Conservation (phyloP, 2,797 vertebrate species). For the Schizopygopsis malacanthus region DNA sequence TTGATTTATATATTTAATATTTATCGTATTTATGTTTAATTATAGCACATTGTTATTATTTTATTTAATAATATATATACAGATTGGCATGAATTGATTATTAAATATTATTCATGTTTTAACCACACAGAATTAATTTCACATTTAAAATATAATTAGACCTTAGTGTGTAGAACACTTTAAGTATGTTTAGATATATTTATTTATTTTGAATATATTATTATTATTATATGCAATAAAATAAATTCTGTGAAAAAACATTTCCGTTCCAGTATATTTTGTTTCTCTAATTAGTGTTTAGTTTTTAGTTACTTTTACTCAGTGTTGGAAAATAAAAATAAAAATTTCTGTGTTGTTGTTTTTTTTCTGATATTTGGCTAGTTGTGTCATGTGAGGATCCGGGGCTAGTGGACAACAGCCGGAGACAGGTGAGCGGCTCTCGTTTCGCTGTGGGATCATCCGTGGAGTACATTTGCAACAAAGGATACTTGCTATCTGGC, state of each 20-base stretch:
- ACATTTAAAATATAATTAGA: not conserved
- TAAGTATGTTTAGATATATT: not conserved
- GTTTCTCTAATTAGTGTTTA: not conserved
- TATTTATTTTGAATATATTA: not conserved
- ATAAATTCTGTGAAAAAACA: too few species aligned
- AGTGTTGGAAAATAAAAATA: not conserved
- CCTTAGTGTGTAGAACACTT: too few species aligned
- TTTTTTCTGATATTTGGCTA: slow-evolving; percentile 59
- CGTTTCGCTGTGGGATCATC: slow-evolving; percentile 88
- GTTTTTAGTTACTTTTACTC: not conserved
- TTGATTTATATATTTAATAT: not conserved
- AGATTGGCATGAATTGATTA: not conserved
- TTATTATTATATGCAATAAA: not conserved
- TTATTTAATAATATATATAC: not conserved
- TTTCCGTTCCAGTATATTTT: not conserved
- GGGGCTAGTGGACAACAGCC: slow-evolving; percentile 89
- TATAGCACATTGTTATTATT: not conserved
- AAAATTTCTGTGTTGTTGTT: not conserved
- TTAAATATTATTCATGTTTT: not conserved
- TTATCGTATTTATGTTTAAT: not conserved
- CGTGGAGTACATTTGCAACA: slow-evolving; percentile 91
- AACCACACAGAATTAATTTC: not conserved
- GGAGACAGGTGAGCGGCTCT: slow-evolving; percentile 83
- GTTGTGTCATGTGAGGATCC: slow-evolving; percentile 92
- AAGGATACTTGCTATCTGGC: slow-evolving; percentile 89